Evolutionary conservation across 2,113 vertebrate genomes (phyloP).

Genomic region (Limanda limanda): DNA sequence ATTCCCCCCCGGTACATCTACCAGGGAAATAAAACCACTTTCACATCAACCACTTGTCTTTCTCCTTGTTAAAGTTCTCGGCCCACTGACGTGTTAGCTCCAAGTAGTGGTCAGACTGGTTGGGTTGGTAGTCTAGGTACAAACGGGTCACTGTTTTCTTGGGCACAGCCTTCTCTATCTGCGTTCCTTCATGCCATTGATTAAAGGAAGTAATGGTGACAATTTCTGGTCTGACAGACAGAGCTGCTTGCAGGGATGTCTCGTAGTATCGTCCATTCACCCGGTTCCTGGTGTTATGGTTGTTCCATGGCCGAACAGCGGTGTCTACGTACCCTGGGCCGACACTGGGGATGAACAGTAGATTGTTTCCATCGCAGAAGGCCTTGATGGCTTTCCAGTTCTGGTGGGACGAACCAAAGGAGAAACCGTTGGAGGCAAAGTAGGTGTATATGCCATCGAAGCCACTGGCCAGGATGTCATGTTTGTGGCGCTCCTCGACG

Average conservation of each 20-base stretch:
- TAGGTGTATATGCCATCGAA: constrained; percentile 93
- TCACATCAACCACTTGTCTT: constrained; percentile 91
- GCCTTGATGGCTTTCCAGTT: constrained; percentile 92
- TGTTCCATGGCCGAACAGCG: constrained; percentile 91
- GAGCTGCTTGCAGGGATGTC: constrained; percentile 88
- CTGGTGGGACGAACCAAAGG: constrained; percentile 92
- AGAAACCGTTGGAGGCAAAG: constrained; percentile 93
- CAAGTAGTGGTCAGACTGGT: constrained; percentile 86
- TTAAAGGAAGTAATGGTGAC: constrained; percentile 93
- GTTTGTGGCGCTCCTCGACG: constrained; percentile 90
- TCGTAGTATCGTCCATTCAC: constrained; percentile 93
- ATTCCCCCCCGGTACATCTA: background rate
- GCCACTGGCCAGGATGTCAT: constrained; percentile 86
- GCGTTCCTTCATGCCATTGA: constrained; percentile 93
- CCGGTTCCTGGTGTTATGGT: constrained; percentile 90
- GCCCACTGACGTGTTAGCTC: constrained; percentile 91
- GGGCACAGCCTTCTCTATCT: constrained; percentile 89
- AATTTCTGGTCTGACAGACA: constrained; percentile 87
- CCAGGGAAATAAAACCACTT: background rate
- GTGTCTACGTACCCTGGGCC: constrained; percentile 91
- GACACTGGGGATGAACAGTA: constrained; percentile 90
- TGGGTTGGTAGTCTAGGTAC: constrained; percentile 89
- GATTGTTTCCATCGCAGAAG: constrained; percentile 89
- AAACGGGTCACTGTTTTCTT: constrained; percentile 88
- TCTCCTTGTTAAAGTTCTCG: constrained; percentile 90